phyloP scores from a whole-genome alignment of 2,113 vertebrate genomes.

The Ictidomys tridecemlineatus region DNA sequence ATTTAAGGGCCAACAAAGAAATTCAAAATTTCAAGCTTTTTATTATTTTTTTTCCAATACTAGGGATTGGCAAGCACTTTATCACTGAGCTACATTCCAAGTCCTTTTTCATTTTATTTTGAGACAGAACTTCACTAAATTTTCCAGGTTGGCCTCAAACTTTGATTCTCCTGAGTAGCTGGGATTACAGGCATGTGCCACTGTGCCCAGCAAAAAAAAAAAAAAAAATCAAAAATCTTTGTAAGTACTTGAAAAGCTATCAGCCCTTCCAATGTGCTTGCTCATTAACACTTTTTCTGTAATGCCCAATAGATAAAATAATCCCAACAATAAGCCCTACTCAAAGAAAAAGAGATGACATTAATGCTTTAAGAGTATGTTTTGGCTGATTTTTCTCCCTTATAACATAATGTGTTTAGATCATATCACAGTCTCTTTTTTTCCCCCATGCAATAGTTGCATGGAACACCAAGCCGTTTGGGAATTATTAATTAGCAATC shows the following conservation, averaged over 20 bases:
- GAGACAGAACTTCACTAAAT: background rate
- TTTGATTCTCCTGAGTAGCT: background rate
- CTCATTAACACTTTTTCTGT: background rate
- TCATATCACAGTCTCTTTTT: slow-evolving; percentile 20
- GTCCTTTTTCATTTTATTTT: background rate
- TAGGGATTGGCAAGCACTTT: background rate
- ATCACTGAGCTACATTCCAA: background rate
- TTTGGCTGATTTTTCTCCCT: background rate
- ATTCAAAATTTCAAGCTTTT: background rate
- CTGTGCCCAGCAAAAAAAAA: background rate
- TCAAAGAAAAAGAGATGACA: slow-evolving; percentile 18
- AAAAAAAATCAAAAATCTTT: background rate
- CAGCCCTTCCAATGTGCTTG: background rate
- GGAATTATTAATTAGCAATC: background rate
- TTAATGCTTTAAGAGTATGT: background rate
- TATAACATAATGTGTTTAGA: background rate
- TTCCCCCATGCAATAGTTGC: background rate
- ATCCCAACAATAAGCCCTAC: background rate
- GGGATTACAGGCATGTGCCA: background rate
- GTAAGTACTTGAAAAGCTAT: background rate
- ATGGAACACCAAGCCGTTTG: background rate
- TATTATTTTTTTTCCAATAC: background rate
- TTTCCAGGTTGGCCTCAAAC: background rate
- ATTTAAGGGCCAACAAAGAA: background rate
- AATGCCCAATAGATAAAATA: background rate